These are phyloP conservation scores for Xenentodon cancila DNA, from an alignment of 2,797 vertebrate species.

Conservation along the genomic window DNA sequence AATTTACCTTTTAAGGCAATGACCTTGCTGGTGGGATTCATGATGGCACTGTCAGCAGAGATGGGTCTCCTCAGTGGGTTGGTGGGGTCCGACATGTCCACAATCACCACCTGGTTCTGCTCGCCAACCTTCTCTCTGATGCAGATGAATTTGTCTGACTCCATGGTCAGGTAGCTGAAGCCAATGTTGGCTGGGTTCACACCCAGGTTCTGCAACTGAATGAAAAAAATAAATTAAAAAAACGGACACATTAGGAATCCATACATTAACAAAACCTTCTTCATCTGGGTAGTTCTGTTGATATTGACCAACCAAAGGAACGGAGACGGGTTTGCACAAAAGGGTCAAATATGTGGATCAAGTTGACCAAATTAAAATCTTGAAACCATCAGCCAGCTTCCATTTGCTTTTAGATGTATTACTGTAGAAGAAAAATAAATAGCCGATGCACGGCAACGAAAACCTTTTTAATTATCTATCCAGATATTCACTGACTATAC, in stretches of 20 bases:
- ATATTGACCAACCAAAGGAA: no score
- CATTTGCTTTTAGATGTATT: no score
- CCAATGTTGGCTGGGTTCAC: slow-evolving; percentile 93
- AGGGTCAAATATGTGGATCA: no score
- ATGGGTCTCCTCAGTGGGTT: slow-evolving; percentile 89
- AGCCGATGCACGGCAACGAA: no score
- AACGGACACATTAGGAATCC: neutral
- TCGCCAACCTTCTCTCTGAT: slow-evolving; percentile 93
- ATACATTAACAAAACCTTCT: neutral
- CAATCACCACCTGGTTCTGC: slow-evolving; percentile 92
- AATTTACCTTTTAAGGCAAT: slow-evolving; percentile 93
- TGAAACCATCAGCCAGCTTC: no score
- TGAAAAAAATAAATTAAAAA: neutral
- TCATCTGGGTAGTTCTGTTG: no score
- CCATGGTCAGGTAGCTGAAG: slow-evolving; percentile 95
- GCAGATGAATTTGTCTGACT: slow-evolving; percentile 95
- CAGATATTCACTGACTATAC: no score
- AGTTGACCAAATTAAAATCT: no score
- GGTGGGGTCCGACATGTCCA: slow-evolving; percentile 89
- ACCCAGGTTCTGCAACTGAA: slow-evolving; percentile 92
- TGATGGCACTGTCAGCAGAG: slow-evolving; percentile 94
- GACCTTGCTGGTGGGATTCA: slow-evolving; percentile 95
- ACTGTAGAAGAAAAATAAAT: no score
- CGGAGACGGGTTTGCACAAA: no score
- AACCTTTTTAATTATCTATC: no score